Percentiles rank a stretch among this genome's conserved stretches.
These are phyloP conservation scores for Sebastes dallii DNA, from an alignment of 2,797 vertebrate species.

Conservation along the genomic window DNA sequence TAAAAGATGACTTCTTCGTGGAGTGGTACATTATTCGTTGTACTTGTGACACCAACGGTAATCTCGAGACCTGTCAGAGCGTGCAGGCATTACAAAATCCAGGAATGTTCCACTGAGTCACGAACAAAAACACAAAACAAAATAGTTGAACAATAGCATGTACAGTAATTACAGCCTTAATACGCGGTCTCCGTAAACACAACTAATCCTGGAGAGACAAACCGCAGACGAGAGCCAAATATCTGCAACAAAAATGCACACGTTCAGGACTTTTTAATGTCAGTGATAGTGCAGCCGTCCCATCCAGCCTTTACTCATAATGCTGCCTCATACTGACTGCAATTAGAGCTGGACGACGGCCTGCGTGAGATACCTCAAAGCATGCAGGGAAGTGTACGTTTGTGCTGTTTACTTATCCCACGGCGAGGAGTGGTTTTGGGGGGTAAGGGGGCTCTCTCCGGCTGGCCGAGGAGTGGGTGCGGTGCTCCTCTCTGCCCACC, in stretches of 20 bases:
- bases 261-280: conserved; percentile 8
- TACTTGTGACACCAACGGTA: background rate
- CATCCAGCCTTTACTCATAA: conserved; percentile 6
- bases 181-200: conserved; percentile 41
- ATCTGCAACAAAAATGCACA: conserved; percentile 2
- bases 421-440: background rate
- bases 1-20: background rate
- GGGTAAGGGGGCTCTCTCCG: conserved; percentile 13
- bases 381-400: conserved; percentile 26
- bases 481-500: conserved; percentile 68
- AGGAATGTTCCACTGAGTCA: conserved; percentile 60
- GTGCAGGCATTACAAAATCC: conserved; percentile 37
- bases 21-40: background rate
- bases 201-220: conserved; percentile 23
- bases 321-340: conserved; percentile 19
- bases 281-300: conserved; percentile 3
- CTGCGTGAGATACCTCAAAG: conserved; percentile 18
- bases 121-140: conserved; percentile 61
- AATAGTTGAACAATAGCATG: conserved; percentile 50
- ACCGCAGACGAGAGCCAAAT: conserved; percentile 10
- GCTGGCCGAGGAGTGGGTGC: conserved; percentile 57
- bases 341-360: conserved; percentile 26
- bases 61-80: conserved; percentile 38
- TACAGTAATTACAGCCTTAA: conserved; percentile 43
- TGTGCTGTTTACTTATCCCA: conserved; percentile 47